These are phyloP conservation scores for Vulpes vulpes DNA, from an alignment of 2,113 vertebrate genomes.

Conservation along the genomic window DNA sequence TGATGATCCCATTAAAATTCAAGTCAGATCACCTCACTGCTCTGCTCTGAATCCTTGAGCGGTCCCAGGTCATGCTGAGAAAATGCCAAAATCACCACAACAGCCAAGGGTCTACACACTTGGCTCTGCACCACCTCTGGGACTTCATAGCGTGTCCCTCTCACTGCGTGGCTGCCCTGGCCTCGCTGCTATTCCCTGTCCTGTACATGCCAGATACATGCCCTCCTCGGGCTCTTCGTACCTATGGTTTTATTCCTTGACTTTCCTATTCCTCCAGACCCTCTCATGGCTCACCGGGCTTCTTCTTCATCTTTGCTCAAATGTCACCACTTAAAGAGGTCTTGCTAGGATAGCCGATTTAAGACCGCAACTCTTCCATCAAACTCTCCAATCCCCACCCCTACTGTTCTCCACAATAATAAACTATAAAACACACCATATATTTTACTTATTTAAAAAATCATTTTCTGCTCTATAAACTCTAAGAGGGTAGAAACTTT, in stretches of 20 bases:
- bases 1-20: neutral
- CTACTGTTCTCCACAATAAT: neutral
- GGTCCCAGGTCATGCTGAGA: neutral
- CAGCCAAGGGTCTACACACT: neutral
- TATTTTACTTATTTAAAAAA: conserved; percentile 50
- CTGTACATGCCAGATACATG: too few species aligned
- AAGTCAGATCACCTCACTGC: neutral
- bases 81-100: neutral
- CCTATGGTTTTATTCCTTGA: neutral
- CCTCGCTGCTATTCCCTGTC: neutral
- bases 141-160: neutral
- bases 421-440: neutral
- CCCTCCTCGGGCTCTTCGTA: neutral
- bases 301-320: neutral
- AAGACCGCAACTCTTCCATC: neutral
- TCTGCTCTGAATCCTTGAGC: neutral
- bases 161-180: neutral
- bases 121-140: neutral
- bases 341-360: neutral
- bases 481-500: neutral
- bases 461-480: conserved; percentile 24
- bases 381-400: neutral
- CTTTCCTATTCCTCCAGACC: neutral
- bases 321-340: neutral
- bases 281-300: neutral